Base-by-base conservation (phyloP, 2,113 vertebrate genomes). In the Elachura formosa region DNA sequence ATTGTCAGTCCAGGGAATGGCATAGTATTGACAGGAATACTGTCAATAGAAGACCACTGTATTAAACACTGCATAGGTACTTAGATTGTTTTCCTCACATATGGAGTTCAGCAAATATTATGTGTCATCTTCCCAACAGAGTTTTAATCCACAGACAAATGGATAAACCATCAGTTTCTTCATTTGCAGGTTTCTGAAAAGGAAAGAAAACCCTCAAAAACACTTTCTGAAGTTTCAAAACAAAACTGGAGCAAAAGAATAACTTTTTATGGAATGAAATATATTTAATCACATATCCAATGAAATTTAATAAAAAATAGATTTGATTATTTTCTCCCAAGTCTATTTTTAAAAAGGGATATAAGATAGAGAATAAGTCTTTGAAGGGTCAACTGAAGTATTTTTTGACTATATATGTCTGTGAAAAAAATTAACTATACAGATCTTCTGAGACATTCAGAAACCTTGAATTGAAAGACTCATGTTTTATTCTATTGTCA, bases 251-350 rank as follows among this genome's bases (percentile, higher is more conserved):
- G 11, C 18, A 48, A 58, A 79, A 64, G 14, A 21, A 68, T 33
- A 3, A 0, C 0, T 19, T 59, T 88, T 48, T 22, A 14, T 68
- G 12, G 1, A 9, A 23, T 56, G 1, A 88, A 63, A 54, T 74
- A 9, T 22, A 73, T 85, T 94, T 69, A 61, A 54, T 5, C 16
- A 28, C 15, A 83, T 2, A 49, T 33, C 21, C 25, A 48, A 2
- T 48, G 14, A 58, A 76, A 81, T 15, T 13, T 9, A 7, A 33
- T 62, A 48, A n/a, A 8, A 19, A 25, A 24, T 33, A 31, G 0
- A 10, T 13, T 68, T 56, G 38, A 17, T 9, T 55, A n/a, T 78
- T 84, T 77, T 88, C 8, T 49, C 45, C 14, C 20, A 26, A 7
- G 8, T 9, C 71, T 84, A 20, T 63, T 88, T 80, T 55, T 62